These are phyloP conservation scores for Torymus auratus DNA, from an alignment of 2,888 invertebrate genomes.

Conservation along the genomic window DNA sequence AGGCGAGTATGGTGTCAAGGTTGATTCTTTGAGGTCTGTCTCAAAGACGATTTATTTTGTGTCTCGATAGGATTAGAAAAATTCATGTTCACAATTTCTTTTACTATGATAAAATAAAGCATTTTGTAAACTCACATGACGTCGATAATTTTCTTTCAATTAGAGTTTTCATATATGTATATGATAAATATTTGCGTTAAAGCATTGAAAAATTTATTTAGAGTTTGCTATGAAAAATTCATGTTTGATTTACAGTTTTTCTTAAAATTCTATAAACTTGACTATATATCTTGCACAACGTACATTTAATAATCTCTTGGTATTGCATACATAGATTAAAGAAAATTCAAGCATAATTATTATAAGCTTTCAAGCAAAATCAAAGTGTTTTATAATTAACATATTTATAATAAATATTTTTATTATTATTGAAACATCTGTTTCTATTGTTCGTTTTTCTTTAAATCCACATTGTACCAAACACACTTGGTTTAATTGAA, in stretches of 20 bases:
- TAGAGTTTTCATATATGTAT: not conserved
- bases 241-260: slow-evolving; percentile 38
- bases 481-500: not conserved
- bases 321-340: slow-evolving; percentile 43
- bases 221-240: slow-evolving; percentile 19
- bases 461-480: not conserved
- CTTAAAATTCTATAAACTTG: slow-evolving; percentile 47
- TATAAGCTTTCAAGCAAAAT: slow-evolving; percentile 50
- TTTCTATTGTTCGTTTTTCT: not conserved
- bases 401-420: slow-evolving; percentile 57
- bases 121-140: slow-evolving; percentile 27
- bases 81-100: slow-evolving; percentile 27
- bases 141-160: slow-evolving; percentile 16
- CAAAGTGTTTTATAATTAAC: slow-evolving; percentile 56
- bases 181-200: slow-evolving; percentile 8
- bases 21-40: slow-evolving; percentile 31
- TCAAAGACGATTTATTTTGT: slow-evolving; percentile 31
- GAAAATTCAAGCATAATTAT: slow-evolving; percentile 36
- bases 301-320: slow-evolving; percentile 39
- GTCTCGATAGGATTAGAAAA: slow-evolving; percentile 17
- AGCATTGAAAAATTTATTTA: slow-evolving; percentile 20
- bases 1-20: slow-evolving; percentile 54
- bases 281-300: slow-evolving; percentile 40
- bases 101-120: slow-evolving; percentile 35
- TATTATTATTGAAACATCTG: slow-evolving; percentile 41